phyloP scores from a whole-genome alignment of 2,797 vertebrate species.

The Poecilia gillii region DNA sequence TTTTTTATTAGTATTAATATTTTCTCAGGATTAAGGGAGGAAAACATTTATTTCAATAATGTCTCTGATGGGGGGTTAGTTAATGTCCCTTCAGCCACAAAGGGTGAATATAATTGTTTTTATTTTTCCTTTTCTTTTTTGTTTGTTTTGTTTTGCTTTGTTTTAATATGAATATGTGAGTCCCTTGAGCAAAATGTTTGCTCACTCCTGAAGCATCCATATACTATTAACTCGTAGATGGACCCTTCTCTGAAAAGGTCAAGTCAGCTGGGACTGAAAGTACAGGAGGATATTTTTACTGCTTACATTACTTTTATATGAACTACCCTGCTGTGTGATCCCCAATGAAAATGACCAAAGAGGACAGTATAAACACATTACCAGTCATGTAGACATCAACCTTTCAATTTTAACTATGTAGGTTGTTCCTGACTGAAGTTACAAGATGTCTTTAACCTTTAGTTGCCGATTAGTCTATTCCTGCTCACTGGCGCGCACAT shows the following conservation, averaged over 20 bases:
- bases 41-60: neutral
- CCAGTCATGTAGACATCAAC: neutral
- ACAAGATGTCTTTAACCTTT: slow-evolving; percentile 13
- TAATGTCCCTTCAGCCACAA: neutral
- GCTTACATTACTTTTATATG: neutral
- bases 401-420: neutral
- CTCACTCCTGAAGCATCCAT: neutral
- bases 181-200: slow-evolving; percentile 20
- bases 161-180: neutral
- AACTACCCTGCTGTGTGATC: neutral
- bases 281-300: neutral
- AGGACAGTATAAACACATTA: neutral
- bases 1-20: neutral
- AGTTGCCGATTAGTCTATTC: slow-evolving; percentile 6
- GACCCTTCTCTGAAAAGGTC: slow-evolving; percentile 27
- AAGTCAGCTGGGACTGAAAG: slow-evolving; percentile 17
- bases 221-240: slow-evolving; percentile 37
- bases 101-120: neutral
- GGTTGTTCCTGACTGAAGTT: neutral
- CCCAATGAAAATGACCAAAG: neutral
- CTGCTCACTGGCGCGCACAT: slow-evolving; percentile 5
- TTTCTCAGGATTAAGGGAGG: neutral
- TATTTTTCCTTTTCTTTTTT: neutral
- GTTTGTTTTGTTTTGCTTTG: neutral
- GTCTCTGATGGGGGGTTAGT: neutral